Percentiles rank a stretch among this genome's conserved stretches.
These are phyloP conservation scores for Cossypha caffra DNA, from an alignment of 2,797 vertebrate genomes.

Conservation along the genomic window DNA sequence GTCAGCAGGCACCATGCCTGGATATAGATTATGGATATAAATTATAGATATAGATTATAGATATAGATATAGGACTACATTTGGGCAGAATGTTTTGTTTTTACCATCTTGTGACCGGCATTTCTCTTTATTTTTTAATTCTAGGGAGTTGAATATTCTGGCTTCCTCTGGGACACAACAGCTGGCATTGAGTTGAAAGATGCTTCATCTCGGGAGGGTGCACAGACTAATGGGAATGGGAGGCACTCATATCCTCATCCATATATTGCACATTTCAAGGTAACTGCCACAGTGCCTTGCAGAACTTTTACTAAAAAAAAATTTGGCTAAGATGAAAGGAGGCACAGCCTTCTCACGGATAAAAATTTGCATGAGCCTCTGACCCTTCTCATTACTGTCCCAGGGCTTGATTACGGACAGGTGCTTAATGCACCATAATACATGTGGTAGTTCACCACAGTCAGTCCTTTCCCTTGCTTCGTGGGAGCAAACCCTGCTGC, in stretches of 20 bases:
- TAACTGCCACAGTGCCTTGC: slow-evolving; percentile 47
- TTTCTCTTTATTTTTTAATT: not conserved
- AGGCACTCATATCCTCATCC: slow-evolving; percentile 72
- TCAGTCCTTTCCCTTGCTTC: not conserved
- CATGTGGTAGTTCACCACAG: not conserved
- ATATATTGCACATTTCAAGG: slow-evolving; percentile 87
- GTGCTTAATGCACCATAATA: not conserved
- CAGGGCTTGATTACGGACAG: not conserved
- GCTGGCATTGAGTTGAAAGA: slow-evolving; percentile 88
- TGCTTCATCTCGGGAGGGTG: slow-evolving; percentile 71
- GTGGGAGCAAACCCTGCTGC: not conserved
- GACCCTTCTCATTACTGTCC: not conserved
- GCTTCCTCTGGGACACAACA: slow-evolving; percentile 91
- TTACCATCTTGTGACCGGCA: not conserved
- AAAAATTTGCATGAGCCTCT: not conserved
- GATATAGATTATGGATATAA: not conserved
- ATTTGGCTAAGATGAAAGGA: not conserved
- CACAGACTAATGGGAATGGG: slow-evolving; percentile 83
- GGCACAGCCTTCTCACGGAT: not conserved
- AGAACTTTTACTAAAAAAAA: not conserved
- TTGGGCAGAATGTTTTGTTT: not conserved
- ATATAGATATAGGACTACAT: not conserved
- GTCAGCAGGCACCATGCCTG: not conserved
- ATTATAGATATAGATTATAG: not conserved
- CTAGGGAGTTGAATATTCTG: slow-evolving; percentile 84